A percentile compares a stretch with the other conserved stretches of the same genome.
Conservation (phyloP, 23 tunicate genomes). For the Diplosoma virens region DNA sequence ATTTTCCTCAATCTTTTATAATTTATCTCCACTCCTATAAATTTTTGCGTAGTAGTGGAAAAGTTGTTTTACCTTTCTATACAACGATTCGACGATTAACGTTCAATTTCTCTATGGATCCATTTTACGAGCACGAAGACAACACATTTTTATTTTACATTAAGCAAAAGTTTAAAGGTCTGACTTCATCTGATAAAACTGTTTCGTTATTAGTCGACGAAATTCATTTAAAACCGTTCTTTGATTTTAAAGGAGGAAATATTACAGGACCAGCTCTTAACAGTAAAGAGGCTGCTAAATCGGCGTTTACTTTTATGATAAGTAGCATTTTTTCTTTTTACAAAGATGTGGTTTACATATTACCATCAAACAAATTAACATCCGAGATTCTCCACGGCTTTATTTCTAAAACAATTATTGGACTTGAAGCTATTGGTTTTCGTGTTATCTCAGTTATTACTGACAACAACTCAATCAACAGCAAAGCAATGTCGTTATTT, state of each 20-base stretch:
- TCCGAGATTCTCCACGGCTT: background rate
- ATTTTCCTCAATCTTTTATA: constrained; percentile 4
- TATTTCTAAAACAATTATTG: background rate
- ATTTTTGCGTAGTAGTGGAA: constrained; percentile 22
- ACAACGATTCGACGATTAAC: constrained; percentile 12
- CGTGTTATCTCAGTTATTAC: background rate
- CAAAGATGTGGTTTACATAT: constrained; percentile 14
- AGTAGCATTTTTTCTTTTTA: background rate
- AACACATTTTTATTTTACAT: constrained; percentile 8
- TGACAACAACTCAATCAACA: constrained; percentile 3
- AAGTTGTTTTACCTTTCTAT: background rate
- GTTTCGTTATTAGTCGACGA: background rate
- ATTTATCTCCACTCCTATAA: constrained; percentile 4
- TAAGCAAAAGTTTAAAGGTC: constrained; percentile 28
- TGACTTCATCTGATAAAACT: constrained; percentile 7
- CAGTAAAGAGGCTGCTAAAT: constrained; percentile 5
- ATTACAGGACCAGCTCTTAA: background rate
- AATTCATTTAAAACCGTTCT: constrained; percentile 5
- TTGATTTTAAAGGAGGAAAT: constrained; percentile 21
- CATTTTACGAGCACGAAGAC: background rate
- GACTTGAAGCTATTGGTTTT: constrained; percentile 13
- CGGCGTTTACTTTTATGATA: constrained; percentile 20
- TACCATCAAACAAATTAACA: background rate
- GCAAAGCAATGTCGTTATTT: constrained; percentile 26
- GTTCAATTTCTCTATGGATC: background rate